Conservation (phyloP, 2,113 vertebrate genomes). For the Chunga burmeisteri region DNA sequence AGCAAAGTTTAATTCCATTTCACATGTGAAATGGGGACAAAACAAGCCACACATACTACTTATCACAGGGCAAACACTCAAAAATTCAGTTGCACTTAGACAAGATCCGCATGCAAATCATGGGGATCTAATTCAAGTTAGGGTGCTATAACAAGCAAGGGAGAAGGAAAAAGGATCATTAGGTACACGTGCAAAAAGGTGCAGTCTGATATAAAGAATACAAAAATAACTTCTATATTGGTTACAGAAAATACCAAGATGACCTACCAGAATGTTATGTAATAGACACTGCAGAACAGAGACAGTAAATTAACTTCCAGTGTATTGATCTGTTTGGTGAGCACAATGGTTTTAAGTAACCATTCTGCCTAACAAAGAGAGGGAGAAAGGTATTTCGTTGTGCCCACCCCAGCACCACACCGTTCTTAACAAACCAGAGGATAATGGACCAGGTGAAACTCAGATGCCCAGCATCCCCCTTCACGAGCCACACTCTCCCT, state of each 20-base stretch:
- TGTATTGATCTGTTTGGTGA: not conserved
- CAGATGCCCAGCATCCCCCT: not conserved
- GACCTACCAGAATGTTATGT: not conserved
- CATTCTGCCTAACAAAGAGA: not conserved
- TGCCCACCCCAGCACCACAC: not conserved
- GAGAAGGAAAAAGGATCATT: not conserved
- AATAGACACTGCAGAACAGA: not conserved
- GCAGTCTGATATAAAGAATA: not conserved
- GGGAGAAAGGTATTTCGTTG: not conserved
- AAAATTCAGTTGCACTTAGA: not conserved
- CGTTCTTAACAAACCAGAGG: not conserved
- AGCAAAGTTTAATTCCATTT: not conserved
- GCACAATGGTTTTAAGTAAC: not conserved
- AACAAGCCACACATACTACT: not conserved
- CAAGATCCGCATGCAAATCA: not conserved
- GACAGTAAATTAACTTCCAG: not conserved
- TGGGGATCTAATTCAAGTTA: not conserved
- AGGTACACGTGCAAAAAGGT: not conserved
- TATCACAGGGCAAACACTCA: not conserved
- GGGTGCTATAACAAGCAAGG: not conserved
- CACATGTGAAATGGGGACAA: not conserved
- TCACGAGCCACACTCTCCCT: not conserved
- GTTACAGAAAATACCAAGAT: not conserved
- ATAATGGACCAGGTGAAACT: not conserved
- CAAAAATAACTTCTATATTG: not conserved